phyloP scores from a whole-genome alignment of 2,113 vertebrate genomes.

The Cromileptes altivelis region DNA sequence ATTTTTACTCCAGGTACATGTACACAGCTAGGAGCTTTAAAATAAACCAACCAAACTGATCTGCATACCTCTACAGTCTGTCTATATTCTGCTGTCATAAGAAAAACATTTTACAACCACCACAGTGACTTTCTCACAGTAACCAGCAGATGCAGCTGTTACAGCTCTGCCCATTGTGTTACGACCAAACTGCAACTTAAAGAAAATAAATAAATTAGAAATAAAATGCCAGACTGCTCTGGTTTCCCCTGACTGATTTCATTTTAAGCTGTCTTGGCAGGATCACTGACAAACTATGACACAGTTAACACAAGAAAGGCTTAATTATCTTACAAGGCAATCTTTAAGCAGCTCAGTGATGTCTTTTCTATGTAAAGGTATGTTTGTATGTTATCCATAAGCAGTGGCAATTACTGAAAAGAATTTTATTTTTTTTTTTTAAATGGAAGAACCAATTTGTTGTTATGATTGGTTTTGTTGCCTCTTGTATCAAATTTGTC shows the following conservation, averaged over 20 bases:
- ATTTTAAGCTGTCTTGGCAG: not conserved
- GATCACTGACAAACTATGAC: not conserved
- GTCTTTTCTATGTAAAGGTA: no score
- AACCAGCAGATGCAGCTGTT: slow-evolving; percentile 23
- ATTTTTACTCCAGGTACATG: slow-evolving; percentile 1
- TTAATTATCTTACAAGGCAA: slow-evolving; percentile 14
- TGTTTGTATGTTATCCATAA: not conserved
- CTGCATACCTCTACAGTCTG: no score
- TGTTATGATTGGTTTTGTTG: not conserved
- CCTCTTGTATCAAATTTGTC: not conserved
- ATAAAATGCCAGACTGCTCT: not conserved
- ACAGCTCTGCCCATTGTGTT: not conserved
- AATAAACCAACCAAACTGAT: not conserved
- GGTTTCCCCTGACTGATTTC: not conserved
- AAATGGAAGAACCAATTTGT: not conserved
- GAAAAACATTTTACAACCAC: not conserved
- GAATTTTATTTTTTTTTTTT: not conserved
- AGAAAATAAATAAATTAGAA: no score
- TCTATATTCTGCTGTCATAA: no score
- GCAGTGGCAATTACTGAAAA: not conserved
- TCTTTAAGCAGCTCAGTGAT: not conserved
- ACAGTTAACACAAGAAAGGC: not conserved
- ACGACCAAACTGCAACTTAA: not conserved
- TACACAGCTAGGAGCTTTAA: not conserved
- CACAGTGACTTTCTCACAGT: not conserved